Evolutionary conservation across 1,140 invertebrate species (phyloP), one percentile per base, ranked within the genome.

Genomic region (Papilio glaucus): DNA sequence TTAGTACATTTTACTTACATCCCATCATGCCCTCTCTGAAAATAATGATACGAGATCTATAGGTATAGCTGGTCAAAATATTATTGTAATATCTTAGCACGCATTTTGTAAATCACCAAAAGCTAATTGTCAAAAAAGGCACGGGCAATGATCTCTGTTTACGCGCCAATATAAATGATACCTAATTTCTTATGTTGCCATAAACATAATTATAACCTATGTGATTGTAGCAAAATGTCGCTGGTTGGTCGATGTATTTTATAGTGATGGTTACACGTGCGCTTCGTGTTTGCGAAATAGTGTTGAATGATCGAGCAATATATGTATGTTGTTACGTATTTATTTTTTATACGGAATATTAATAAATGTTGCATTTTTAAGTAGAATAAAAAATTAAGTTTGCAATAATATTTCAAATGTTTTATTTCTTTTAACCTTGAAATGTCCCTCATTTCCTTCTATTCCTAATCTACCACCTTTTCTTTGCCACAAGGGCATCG

Each of bases 261-360:
- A 74, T 63, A 74, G 82, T 81, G 79, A 83, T 81, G 77, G 76
- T 76, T 75, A 73, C n/a, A n/a, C 77, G 49, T 74, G 79, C 74
- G 86, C 86, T 88, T 86, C 77, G 78, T 82, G 21, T 57, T n/a
- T 49, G 79, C 72, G 78, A 62, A 75, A 74, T 81, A 85, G 78
- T 76, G 76, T 77, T 81, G 79, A 24, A 68, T 82, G 82, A 78
- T 77, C 78, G 87, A 88, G 87, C 83, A 82, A 77, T 78, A 78
- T 79, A 84, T 85, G 89, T 88, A 85, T 85, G 88, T 91, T 89
- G 83, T 89, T 88, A 85, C 70, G 77, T 87, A 86, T 80, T 89
- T 91, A 91, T 91, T 91, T 91, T 85, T 91, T 91, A 91, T 91
- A 91, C 86, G 84, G 74, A 84, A 80, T 90, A 90, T 90, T 89